Evolutionary conservation across 1,140 invertebrate genomes (phyloP), one percentile per base, ranked within the genome.

Genomic region (Araneus ventricosus): DNA sequence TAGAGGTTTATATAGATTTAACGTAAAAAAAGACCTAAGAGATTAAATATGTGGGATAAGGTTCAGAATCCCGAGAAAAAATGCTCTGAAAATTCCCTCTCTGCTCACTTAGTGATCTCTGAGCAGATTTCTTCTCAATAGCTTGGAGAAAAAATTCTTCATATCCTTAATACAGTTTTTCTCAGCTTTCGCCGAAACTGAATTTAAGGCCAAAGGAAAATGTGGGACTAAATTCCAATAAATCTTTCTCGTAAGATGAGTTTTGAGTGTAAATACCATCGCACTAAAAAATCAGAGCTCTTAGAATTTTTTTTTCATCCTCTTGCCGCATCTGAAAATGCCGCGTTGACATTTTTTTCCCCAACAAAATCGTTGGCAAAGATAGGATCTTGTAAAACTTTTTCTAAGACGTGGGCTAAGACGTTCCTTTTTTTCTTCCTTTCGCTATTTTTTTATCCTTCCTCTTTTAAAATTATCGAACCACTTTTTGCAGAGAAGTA

Each of bases 211-310:
- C 7, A n/a, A n/a, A 84, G 82, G 82, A 84, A 61, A 87, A 37
- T 87, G 85, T 39, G 85, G 41, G 57, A 61, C 85, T 61, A 63
- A 87, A 63, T 87, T 87, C 85, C 45, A 87, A 87, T 87, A 87
- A 87, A 87, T 87, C 57, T 87, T 45, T 87, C 30, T 34, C 85
- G 34, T 61, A 87, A 87, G 57, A 87, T 87, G 85, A 87, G 85
- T 61, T 87, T 61, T 59, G 85, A 82, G 85, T 87, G 85, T 61
- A 37, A 87, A 87, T 59, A 30, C 85, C 85, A 87, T 87, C 85
- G 10, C 84, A 61, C n/a, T 63, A 87, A 61, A 61, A 87, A 87
- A 87, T 61, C 52, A 87, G 85, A 87, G 57, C n/a, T 87, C 59
- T 59, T 87, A 24, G 41, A 22, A 2, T 14, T 45, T 82, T 61